Base-by-base conservation (phyloP, 2,797 vertebrate genomes). In the Trachops cirrhosus region DNA sequence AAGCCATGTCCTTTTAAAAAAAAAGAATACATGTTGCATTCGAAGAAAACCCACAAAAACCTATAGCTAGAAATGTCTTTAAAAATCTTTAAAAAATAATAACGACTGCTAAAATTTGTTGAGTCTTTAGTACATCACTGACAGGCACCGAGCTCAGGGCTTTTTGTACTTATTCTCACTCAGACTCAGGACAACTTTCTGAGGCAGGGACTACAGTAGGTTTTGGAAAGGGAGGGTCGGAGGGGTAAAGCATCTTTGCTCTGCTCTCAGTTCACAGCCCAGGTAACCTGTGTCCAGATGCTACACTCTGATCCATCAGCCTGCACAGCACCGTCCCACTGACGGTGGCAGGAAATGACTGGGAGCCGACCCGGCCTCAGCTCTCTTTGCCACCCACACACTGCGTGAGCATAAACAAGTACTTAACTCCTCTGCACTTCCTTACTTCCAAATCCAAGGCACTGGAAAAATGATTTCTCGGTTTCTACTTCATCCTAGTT, bases 401-500 rank as follows among this genome's bases (percentile, higher is more conserved):
- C 29, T 32, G 22, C 5, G 9, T 57, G n/a, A 89, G 12, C 29
- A 44, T 16, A 54, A 74, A 64, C 3, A 34, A 62, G 44, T 34
- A 19, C 5, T 21, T 88, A 68, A 70, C 29, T 15, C 54, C 46
- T 68, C 34, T 52, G 16, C 75, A 34, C 14, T 89, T 95, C 39
- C n/a, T 75, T 88, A 34, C 22, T 86, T 82, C 48, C 79, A 94
- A 96, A 91, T 83, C 74, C 22, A 91, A 79, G 41, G 22, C 57
- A 39, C 15, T 59, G 18, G 29, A 34, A 93, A 94, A 71, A 41
- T 48, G 6, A 89, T 7, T 32, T 48, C 41, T 92, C 68, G 22
- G 18, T 87, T 93, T 92, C 74, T 9, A 64, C n/a, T 79, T 84
- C 54, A 57, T 57, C 77, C 44, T 39, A 52, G 18, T 41, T 89